Conservation (phyloP, 1,140 invertebrate genomes). For the Nephila pilipes region DNA sequence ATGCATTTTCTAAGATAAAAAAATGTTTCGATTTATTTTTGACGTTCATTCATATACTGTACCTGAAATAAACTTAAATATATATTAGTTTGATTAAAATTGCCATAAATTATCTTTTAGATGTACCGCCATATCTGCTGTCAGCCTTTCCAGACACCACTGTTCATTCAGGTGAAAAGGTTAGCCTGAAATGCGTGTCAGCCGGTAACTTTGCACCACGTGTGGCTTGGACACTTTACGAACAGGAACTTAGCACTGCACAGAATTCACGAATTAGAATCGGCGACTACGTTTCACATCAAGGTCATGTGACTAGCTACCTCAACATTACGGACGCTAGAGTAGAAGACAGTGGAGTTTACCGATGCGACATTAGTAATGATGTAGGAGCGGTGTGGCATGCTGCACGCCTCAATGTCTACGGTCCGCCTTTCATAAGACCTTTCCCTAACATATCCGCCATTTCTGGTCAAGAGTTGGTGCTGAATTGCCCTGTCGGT, state of each 20-base stretch:
- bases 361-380: conserved; percentile 81
- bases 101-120: conserved; percentile 60
- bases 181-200: conserved; percentile 92
- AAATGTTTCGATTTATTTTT: too few species aligned
- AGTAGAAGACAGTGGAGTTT: conserved; percentile 93
- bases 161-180: conserved; percentile 89
- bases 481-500: conserved; percentile 79
- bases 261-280: conserved; percentile 79
- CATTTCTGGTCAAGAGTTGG: conserved; percentile 81
- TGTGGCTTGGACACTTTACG: conserved; percentile 92
- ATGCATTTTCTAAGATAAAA: too few species aligned
- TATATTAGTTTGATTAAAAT: too few species aligned
- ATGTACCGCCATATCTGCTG: conserved; percentile 79
- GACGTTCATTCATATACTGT: too few species aligned
- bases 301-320: conserved; percentile 80
- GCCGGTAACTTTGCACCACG: conserved; percentile 85
- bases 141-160: conserved; percentile 81
- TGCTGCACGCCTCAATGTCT: conserved; percentile 78
- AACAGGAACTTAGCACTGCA: conserved; percentile 82
- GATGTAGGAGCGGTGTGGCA: conserved; percentile 79
- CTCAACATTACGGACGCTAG: conserved; percentile 93
- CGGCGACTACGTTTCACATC: conserved; percentile 40
- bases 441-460: conserved; percentile 82
- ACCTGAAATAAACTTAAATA: too few species aligned
- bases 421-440: conserved; percentile 81